Conservation (phyloP, 2,113 vertebrate genomes). For the Phainopepla nitens region DNA sequence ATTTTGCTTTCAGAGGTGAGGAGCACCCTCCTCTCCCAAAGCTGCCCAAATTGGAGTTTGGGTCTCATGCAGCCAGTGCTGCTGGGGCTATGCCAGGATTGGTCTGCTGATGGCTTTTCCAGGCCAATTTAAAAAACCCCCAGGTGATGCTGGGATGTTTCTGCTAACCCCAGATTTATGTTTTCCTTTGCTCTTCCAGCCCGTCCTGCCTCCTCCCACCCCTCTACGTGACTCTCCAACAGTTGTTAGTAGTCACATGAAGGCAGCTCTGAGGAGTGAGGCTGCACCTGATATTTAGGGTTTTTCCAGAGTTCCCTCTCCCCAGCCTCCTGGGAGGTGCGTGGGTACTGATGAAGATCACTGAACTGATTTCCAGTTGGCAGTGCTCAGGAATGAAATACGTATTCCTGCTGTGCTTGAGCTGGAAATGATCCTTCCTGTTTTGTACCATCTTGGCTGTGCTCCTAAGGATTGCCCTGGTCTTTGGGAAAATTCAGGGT, state of each 20-base stretch:
- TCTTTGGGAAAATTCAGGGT: not conserved
- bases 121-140: not conserved
- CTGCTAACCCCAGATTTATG: not conserved
- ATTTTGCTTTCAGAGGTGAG: not conserved
- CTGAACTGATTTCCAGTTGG: not conserved
- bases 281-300: not conserved
- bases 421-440: not conserved
- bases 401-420: fast-evolving
- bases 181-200: not conserved
- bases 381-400: not conserved
- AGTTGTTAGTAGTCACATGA: fast-evolving
- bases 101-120: not conserved
- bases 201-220: not conserved
- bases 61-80: not conserved
- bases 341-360: not conserved
- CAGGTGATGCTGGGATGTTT: not conserved
- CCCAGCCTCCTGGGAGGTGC: not conserved
- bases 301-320: not conserved
- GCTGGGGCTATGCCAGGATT: fast-evolving
- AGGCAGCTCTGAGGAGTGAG: not conserved
- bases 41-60: not conserved
- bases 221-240: fast-evolving
- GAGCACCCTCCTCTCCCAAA: not conserved
- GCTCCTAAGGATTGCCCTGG: not conserved
- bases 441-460: not conserved